Percentiles rank a stretch among this genome's conserved stretches.
Conservation (phyloP, 2,888 invertebrate genomes). For the Lycocerus yunnanus region DNA sequence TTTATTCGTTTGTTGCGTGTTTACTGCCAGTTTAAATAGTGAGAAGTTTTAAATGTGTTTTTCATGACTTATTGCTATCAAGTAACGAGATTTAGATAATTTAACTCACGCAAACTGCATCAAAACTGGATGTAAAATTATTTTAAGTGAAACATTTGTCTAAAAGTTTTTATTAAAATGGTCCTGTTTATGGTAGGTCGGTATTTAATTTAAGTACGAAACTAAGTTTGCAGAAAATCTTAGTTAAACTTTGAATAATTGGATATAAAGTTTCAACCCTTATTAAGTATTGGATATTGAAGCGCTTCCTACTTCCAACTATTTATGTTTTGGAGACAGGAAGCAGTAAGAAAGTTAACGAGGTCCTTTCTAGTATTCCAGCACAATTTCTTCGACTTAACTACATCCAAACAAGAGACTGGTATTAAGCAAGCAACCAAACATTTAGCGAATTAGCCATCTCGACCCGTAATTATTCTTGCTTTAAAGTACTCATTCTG, state of each 20-base stretch:
- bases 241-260: not conserved
- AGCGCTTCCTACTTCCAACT: constrained; percentile 5
- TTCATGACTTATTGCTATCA: not conserved
- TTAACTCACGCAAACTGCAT: not conserved
- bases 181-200: not conserved
- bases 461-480: constrained; percentile 34
- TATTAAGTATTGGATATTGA: constrained; percentile 7
- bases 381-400: constrained; percentile 26
- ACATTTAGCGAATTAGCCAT: constrained; percentile 37
- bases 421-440: constrained; percentile 36
- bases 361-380: constrained; percentile 23
- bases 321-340: constrained; percentile 12
- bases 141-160: not conserved
- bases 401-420: constrained; percentile 36
- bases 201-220: not conserved
- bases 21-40: not conserved
- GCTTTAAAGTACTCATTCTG: constrained; percentile 29
- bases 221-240: not conserved
- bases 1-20: not conserved
- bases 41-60: not conserved
- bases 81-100: not conserved
- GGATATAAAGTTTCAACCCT: not conserved
- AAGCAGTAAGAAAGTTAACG: constrained; percentile 24
- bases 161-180: not conserved
- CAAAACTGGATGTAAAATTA: not conserved